phyloP scores from a whole-genome alignment of 2,797 vertebrate species.

The Helarctos malayanus region DNA sequence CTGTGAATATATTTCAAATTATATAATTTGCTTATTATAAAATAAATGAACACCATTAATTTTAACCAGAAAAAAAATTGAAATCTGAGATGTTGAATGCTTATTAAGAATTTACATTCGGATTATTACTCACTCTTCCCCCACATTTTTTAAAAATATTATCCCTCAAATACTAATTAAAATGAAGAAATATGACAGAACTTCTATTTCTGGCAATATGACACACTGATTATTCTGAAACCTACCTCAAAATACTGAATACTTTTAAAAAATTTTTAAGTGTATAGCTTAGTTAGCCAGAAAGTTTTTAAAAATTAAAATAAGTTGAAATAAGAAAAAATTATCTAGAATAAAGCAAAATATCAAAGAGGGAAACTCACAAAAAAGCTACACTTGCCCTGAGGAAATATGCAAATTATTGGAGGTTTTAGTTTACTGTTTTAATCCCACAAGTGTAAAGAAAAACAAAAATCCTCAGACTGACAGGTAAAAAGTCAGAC shows the following conservation, averaged over 20 bases:
- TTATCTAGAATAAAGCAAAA: not conserved
- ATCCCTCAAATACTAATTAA: not conserved
- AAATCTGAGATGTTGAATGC: not conserved
- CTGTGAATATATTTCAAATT: not conserved
- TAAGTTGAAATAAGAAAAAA: not conserved
- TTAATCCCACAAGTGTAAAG: not conserved
- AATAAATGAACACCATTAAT: not conserved
- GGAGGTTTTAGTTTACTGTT: not conserved
- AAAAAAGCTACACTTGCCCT: not conserved
- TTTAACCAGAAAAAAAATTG: not conserved
- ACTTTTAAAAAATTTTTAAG: not conserved
- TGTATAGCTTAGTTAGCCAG: not conserved
- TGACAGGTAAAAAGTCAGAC: not conserved
- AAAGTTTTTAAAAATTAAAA: not conserved
- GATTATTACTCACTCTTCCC: not conserved
- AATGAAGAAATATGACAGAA: not conserved
- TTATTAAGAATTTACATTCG: not conserved
- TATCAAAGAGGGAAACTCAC: not conserved
- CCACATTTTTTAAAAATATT: not conserved
- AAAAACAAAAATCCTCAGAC: not conserved
- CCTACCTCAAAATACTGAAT: not conserved
- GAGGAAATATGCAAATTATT: not conserved
- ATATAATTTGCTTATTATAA: constrained; percentile 14
- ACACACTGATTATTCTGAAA: not conserved
- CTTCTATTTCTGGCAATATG: not conserved